These are phyloP conservation scores for Andricus quercusramuli DNA, from an alignment of 2,888 invertebrate species.

Conservation along the genomic window DNA sequence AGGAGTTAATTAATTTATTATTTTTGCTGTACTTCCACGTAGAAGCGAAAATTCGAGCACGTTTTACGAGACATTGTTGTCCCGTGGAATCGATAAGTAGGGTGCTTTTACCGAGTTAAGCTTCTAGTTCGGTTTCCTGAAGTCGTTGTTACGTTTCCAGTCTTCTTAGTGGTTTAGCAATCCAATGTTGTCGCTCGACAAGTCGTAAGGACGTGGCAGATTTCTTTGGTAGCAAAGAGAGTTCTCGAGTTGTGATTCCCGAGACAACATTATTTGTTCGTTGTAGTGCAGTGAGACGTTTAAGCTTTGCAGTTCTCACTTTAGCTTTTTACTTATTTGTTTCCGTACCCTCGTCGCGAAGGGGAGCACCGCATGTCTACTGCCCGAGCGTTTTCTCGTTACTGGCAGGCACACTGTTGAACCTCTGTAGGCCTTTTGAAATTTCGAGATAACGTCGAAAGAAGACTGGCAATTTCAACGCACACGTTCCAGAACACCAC, in stretches of 20 bases:
- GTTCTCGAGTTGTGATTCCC: slow-evolving; percentile 10
- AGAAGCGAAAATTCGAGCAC: neutral
- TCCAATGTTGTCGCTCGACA: slow-evolving; percentile 45
- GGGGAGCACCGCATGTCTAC: slow-evolving; percentile 16
- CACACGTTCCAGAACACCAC: slow-evolving; percentile 32
- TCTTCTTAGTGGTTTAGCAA: slow-evolving; percentile 44
- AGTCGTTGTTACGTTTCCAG: slow-evolving; percentile 50
- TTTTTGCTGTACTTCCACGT: neutral
- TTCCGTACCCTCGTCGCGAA: slow-evolving; percentile 13
- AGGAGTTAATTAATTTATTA: neutral
- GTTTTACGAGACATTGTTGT: slow-evolving; percentile 31
- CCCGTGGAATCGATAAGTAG: slow-evolving; percentile 34
- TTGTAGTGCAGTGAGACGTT: slow-evolving; percentile 33
- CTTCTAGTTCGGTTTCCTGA: slow-evolving; percentile 40
- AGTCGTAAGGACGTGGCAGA: slow-evolving; percentile 39
- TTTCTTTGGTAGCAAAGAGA: slow-evolving; percentile 27
- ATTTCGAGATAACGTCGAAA: slow-evolving; percentile 42
- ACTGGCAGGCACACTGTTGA: slow-evolving; percentile 33
- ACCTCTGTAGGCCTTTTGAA: slow-evolving; percentile 40
- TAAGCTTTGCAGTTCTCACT: slow-evolving; percentile 32
- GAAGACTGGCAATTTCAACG: slow-evolving; percentile 27
- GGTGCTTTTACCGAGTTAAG: slow-evolving; percentile 31
- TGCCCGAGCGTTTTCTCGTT: slow-evolving; percentile 46
- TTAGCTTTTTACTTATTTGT: slow-evolving; percentile 34
- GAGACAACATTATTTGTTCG: slow-evolving; percentile 22